Base-by-base conservation (phyloP, 2,888 invertebrate genomes). In the Keiferia lycopersicella region DNA sequence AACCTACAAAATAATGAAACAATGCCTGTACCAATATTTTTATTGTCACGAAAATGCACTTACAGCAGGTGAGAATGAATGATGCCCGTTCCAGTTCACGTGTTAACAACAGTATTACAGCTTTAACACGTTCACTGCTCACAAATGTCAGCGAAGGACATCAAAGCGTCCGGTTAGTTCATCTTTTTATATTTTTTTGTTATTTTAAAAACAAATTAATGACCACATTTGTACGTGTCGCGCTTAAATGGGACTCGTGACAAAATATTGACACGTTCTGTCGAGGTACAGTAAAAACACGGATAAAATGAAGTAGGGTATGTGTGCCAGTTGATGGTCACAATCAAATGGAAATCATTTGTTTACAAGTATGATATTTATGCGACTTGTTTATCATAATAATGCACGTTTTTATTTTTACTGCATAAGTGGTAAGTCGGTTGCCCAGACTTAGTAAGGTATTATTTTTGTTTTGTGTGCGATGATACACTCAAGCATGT, bases 201-300 rank as follows among this genome's bases (percentile, higher is more conserved):
- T 34, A 34, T 34, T 34, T 34, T 34, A 86, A 82, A 84, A 84
- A 80, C 80, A 83, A 84, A 89, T 89, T 89, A 90, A 89, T 88
- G 85, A 80, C 72, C 70, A 72, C 86, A 90, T 91, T 91, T 87
- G 84, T 91, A 80, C 72, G 83, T 80, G 91, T 89, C 91, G 76
- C 65, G 53, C 76, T 72, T 74, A 72, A 80, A 88, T 86, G 86
- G 78, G 79, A 83, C 82, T 89, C 89, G 90, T 91, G 91, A 91
- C 91, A 91, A 86, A 90, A 89, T 90, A 91, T 91, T 91, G 91
- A 91, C 88, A 87, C 81, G 84, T 81, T 67, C 58, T 66, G 70
- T 67, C 68, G 68, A 73, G 68, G 68, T 74, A 70, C 68, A 4
- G 69, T 68, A 86, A 86, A 86, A 87, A 84, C 77, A 81, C 77